Evolutionary conservation across 2,888 invertebrate species (phyloP).

Genomic region (Xylota segnis): DNA sequence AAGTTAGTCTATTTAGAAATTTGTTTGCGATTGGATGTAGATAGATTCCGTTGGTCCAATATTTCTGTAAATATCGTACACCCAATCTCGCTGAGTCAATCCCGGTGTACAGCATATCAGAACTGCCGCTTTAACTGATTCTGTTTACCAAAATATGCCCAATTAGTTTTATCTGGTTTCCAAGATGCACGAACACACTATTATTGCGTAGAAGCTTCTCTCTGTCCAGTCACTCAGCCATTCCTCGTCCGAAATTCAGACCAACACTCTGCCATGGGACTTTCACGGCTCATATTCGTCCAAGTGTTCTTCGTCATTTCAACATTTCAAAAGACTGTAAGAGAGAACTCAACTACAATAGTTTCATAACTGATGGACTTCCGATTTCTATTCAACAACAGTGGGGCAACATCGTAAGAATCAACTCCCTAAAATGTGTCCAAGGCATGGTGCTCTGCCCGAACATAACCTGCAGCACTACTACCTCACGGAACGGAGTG

Average conservation of each 20-base stretch:
- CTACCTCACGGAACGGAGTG: conserved; percentile 31
- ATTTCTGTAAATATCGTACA: too few relatives aligned
- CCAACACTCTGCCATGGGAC: conserved; percentile 42
- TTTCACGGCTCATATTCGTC: conserved; percentile 12
- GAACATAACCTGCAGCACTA: conserved; percentile 32
- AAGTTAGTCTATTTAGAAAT: too few relatives aligned
- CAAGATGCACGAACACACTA: conserved; percentile 59
- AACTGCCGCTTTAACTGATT: conserved; percentile 64
- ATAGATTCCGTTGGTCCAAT: too few relatives aligned
- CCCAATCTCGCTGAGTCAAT: too few relatives aligned
- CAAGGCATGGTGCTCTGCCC: conserved; percentile 27
- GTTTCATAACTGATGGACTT: conserved; percentile 40
- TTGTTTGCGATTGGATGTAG: too few relatives aligned
- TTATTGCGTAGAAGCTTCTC: conserved; percentile 23
- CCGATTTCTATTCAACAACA: background rate
- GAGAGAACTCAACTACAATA: conserved; percentile 12
- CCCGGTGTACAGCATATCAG: background rate
- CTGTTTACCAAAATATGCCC: conserved; percentile 63
- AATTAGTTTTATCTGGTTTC: conserved; percentile 62
- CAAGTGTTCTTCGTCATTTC: conserved; percentile 11
- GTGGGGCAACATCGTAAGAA: conserved; percentile 34
- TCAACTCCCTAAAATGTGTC: conserved; percentile 37
- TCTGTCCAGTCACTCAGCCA: conserved; percentile 28
- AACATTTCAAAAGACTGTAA: conserved; percentile 37
- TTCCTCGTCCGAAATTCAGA: conserved; percentile 50